Conservation (phyloP, 2,888 invertebrate genomes). For the Willowsia nigromaculata region DNA sequence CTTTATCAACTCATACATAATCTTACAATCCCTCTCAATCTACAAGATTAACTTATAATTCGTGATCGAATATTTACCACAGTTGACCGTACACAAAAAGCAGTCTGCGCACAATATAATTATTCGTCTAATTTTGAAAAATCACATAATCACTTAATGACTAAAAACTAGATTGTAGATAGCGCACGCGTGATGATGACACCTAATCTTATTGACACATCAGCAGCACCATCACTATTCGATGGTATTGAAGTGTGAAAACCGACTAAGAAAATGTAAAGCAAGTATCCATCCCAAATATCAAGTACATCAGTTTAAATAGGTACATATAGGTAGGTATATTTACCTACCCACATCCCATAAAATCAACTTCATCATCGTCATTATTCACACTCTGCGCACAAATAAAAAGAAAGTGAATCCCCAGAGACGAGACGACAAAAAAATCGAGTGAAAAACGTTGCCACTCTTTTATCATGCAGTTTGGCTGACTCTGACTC, state of each 20-base stretch:
- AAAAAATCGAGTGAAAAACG: background rate
- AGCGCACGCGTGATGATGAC: conserved; percentile 19
- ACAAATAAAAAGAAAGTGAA: conserved; percentile 22
- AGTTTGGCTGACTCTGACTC: background rate
- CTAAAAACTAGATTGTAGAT: background rate
- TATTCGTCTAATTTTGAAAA: background rate
- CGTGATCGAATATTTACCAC: background rate
- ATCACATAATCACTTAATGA: background rate
- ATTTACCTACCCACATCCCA: background rate
- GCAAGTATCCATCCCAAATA: background rate
- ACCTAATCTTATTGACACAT: conserved; percentile 35
- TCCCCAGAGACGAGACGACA: background rate
- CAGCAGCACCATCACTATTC: background rate
- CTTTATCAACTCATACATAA: too few species aligned
- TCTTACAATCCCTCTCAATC: background rate
- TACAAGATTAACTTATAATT: background rate
- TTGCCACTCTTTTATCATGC: background rate
- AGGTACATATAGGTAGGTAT: background rate
- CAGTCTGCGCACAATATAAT: too few species aligned
- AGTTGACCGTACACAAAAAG: too few species aligned
- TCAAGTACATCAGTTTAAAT: conserved; percentile 18
- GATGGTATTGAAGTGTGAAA: background rate
- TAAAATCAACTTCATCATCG: background rate
- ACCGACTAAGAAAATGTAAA: background rate
- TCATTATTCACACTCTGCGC: background rate